Evolutionary conservation across 2,113 vertebrate species (phyloP).

Genomic region (Bufo bufo): DNA sequence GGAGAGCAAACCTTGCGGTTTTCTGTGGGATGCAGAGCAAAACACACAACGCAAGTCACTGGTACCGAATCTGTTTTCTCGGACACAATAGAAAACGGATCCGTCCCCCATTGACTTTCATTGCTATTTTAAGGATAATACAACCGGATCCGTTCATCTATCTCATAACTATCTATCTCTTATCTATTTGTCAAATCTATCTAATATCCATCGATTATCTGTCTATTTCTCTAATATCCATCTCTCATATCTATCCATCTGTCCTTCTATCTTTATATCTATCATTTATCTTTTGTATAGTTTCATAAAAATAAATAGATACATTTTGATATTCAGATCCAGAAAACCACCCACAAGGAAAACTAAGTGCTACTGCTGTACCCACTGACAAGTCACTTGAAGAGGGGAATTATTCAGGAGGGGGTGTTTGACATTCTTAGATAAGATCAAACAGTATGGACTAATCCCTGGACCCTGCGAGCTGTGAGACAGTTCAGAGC

Average conservation of each 20-base stretch:
- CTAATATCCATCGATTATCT: too few relatives aligned
- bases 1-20: too few relatives aligned
- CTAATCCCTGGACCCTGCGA: conserved; percentile 50
- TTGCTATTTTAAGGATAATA: too few relatives aligned
- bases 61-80: too few relatives aligned
- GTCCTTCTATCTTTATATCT: too few relatives aligned
- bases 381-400: conserved; percentile 55
- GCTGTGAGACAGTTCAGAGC: conserved; percentile 48
- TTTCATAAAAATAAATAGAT: neutral
- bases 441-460: conserved; percentile 54
- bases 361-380: conserved; percentile 38
- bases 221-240: neutral
- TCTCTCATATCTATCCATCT: neutral
- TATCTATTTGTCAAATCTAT: neutral
- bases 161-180: neutral
- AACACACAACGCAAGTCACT: too few relatives aligned
- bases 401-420: conserved; percentile 42
- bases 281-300: too few relatives aligned
- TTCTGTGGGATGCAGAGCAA: too few relatives aligned
- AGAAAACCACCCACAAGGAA: conserved; percentile 46
- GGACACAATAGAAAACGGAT: too few relatives aligned
- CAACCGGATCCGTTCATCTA: too few relatives aligned
- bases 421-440: conserved; percentile 53
- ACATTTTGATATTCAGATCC: neutral
- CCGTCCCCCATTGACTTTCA: too few relatives aligned